Base-by-base conservation (phyloP, 2,113 vertebrate genomes). In the Paratilapia polleni region DNA sequence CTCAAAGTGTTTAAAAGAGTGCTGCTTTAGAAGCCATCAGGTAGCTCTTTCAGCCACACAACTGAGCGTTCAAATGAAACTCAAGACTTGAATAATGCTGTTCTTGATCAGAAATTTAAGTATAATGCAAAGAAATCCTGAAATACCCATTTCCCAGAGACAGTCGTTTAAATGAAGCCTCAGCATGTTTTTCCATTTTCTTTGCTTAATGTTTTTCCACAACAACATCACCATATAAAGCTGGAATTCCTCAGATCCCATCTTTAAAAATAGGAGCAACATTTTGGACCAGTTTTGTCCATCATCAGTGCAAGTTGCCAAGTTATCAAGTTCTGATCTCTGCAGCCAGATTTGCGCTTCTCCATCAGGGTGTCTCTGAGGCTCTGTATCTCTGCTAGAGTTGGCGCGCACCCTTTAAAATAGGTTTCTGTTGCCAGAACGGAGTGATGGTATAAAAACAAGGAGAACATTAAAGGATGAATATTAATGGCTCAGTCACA, bases 221-320 rank as follows among this genome's bases (percentile, higher is more conserved):
- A 87, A 86, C 88, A 90, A 85, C 86, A 91, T 88, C 84, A 88
- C 93, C 90, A 91, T 88, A 92, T 88, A 94, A 92, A 94, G 91
- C 84, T 78, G 70, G 58, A 88, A 92, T 88, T 89, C 88, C 89
- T 81, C 61, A 77, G 89, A 90, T 83, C 54, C 36, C 82, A 88
- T 89, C 91, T 94, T 87, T 83, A 93, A 94, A 93, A 94, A 93
- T 92, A 83, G 85, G 75, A 81, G 70, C 38, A 86, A 86, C 22
- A 82, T 80, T 87, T 78, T 91, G 83, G 82, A 81, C 22, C 3
- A 70, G n/a, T 79, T 91, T 89, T 81, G 85, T 81, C 89, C 88
- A 83, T 87, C 88, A 90, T 84, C 91, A 31, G 82, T 7, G 57
- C 34, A 75, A 54, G 62, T 74, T 90, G 90, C 90, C 90, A 91